phyloP scores from a whole-genome alignment of 2,113 vertebrate species.

The Cinclus cinclus region DNA sequence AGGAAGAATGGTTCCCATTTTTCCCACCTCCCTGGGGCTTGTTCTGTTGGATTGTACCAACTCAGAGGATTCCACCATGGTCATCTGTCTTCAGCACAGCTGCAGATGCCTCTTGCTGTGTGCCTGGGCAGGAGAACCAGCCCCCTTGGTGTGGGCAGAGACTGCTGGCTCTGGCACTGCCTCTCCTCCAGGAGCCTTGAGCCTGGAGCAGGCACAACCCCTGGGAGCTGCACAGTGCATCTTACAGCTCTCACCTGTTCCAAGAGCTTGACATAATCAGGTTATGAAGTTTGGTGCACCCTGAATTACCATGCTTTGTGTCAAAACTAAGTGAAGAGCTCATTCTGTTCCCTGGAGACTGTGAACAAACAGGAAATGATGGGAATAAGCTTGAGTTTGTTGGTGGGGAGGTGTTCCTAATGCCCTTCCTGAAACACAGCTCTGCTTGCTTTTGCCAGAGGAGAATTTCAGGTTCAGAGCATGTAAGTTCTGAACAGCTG shows the following conservation, averaged over 20 bases:
- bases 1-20: accelerated
- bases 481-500: neutral
- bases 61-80: accelerated
- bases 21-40: neutral
- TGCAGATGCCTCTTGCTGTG: accelerated
- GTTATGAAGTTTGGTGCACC: neutral
- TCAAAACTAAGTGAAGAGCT: neutral
- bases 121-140: neutral
- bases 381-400: neutral
- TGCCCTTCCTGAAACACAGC: neutral
- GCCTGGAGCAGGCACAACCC: neutral
- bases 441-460: neutral
- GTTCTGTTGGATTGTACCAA: neutral
- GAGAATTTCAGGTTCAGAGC: neutral
- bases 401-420: neutral
- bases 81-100: neutral
- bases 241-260: neutral
- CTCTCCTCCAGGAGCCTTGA: neutral
- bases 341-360: neutral
- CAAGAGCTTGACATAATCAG: neutral
- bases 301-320: neutral
- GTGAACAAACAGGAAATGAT: neutral
- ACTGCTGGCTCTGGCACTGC: neutral
- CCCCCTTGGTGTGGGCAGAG: neutral
- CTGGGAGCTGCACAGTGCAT: neutral